phyloP scores from a whole-genome alignment of 2,888 invertebrate species.

The Pachliopta kotzebuea region DNA sequence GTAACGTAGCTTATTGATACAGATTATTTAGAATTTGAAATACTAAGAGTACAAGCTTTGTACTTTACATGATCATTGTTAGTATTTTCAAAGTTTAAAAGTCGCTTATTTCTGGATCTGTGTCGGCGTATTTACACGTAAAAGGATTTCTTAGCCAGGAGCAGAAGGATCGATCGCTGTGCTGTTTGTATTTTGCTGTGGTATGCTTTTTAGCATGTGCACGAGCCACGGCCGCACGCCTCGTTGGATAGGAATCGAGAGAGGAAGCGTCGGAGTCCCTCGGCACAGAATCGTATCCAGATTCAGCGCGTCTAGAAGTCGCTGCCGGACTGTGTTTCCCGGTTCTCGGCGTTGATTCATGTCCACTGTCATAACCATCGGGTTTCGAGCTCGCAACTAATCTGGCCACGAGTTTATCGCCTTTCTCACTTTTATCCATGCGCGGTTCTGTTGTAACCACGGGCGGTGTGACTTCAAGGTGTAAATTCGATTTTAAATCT shows the following conservation, averaged over 20 bases:
- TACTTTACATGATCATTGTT: conserved; percentile 35
- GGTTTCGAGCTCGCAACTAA: conserved; percentile 84
- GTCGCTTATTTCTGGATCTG: conserved; percentile 84
- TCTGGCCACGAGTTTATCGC: conserved; percentile 83
- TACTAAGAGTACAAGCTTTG: conserved; percentile 39
- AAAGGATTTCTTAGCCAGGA: conserved; percentile 89
- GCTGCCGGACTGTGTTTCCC: conserved; percentile 90
- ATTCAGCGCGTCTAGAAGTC: conserved; percentile 90
- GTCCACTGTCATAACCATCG: conserved; percentile 91
- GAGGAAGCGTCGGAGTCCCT: conserved; percentile 94
- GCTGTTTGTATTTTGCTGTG: conserved; percentile 84
- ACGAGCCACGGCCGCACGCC: conserved; percentile 71
- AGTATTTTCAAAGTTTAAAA: conserved; percentile 56
- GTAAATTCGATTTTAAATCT: conserved; percentile 76
- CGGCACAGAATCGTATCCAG: conserved; percentile 95
- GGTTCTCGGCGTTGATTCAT: conserved; percentile 90
- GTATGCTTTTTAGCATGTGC: conserved; percentile 78
- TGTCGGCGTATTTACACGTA: conserved; percentile 88
- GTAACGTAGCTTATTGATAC: conserved; percentile 78
- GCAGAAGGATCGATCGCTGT: conserved; percentile 86
- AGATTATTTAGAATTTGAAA: conserved; percentile 54
- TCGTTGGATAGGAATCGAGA: conserved; percentile 85
- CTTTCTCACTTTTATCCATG: conserved; percentile 82
- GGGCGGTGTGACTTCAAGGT: conserved; percentile 75
- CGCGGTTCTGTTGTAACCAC: conserved; percentile 81